A percentile compares a stretch with the other conserved stretches of the same genome.
Conservation (phyloP, 2,113 vertebrate species). For the Tiliqua scincoides region DNA sequence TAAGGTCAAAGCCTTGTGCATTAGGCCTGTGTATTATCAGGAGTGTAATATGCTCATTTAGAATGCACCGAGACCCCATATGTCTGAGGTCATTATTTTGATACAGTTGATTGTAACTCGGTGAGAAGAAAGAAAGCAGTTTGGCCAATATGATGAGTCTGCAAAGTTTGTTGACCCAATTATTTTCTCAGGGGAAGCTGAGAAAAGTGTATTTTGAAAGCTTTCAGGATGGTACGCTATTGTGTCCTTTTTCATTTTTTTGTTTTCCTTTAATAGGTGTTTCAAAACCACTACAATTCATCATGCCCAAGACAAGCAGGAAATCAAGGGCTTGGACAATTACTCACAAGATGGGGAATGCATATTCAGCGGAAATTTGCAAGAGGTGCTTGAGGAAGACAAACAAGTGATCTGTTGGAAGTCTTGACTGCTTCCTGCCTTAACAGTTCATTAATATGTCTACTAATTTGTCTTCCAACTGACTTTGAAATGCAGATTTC, state of each 20-base stretch:
- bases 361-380: background rate
- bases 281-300: slow-evolving; percentile 17
- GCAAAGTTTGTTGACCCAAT: background rate
- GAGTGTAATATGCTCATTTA: background rate
- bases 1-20: background rate
- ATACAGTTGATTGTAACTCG: background rate
- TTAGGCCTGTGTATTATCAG: background rate
- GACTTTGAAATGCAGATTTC: slow-evolving; percentile 33
- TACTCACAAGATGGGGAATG: slow-evolving; percentile 28
- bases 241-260: slow-evolving; percentile 2
- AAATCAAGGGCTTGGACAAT: background rate
- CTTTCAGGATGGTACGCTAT: background rate
- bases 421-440: background rate
- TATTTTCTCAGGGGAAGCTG: background rate
- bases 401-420: background rate
- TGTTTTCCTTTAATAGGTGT: slow-evolving; percentile 19
- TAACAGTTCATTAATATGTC: background rate
- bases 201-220: background rate
- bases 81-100: background rate
- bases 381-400: background rate
- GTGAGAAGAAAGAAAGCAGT: background rate
- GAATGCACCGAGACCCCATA: background rate
- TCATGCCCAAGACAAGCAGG: slow-evolving; percentile 8
- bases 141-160: background rate
- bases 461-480: slow-evolving; percentile 41